These are phyloP conservation scores for Tachina lurida DNA, from an alignment of 2,888 invertebrate species.

Conservation along the genomic window DNA sequence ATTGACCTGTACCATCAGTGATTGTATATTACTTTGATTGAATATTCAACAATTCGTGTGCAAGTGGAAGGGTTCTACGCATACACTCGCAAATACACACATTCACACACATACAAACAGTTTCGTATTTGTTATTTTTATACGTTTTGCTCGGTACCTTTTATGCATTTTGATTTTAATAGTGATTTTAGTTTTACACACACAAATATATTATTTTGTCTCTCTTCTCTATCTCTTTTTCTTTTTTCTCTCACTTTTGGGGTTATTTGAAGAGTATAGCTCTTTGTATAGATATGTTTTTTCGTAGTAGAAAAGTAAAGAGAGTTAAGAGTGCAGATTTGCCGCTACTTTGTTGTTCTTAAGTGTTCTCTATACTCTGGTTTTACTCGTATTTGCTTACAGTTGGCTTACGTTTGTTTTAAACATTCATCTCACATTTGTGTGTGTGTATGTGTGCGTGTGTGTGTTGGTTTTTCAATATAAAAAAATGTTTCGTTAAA, in stretches of 20 bases:
- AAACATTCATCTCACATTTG: constrained; percentile 44
- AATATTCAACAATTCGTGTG: constrained; percentile 70
- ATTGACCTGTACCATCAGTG: constrained; percentile 67
- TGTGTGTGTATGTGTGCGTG: constrained; percentile 31
- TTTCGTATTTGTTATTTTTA: background rate
- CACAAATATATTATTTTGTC: background rate
- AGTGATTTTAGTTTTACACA: constrained; percentile 9
- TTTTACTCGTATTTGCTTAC: background rate
- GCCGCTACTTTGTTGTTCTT: background rate
- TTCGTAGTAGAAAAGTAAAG: background rate
- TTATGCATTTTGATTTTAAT: constrained; percentile 19
- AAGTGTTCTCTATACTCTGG: background rate
- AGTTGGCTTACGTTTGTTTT: constrained; percentile 36
- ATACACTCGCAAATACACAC: background rate
- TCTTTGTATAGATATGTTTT: background rate
- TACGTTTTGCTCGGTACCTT: constrained; percentile 2
- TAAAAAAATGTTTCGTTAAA: constrained; percentile 59
- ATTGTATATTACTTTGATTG: constrained; percentile 67
- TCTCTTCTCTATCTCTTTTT: background rate
- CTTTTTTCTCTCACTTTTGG: background rate
- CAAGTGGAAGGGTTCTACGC: constrained; percentile 28
- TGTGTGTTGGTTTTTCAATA: constrained; percentile 13
- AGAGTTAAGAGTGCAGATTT: background rate
- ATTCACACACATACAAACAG: no score
- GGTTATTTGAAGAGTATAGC: background rate